Conservation (phyloP, 2,797 vertebrate species). For the Rhabdophis nuchalis region DNA sequence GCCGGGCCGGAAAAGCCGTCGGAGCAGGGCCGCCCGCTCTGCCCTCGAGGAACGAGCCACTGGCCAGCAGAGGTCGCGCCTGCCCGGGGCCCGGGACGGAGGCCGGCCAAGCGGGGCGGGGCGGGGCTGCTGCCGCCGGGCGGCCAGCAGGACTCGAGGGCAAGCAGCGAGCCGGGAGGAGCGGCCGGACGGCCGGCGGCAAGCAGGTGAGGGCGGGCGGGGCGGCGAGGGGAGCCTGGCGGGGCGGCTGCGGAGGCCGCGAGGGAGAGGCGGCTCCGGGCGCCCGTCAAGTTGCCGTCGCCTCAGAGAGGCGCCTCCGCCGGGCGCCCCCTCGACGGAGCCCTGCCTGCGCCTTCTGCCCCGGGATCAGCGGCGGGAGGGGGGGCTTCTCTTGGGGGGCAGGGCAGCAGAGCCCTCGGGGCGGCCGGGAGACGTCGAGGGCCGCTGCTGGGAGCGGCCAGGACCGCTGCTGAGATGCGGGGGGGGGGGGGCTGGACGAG, state of each 20-base stretch:
- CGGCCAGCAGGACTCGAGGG: neutral
- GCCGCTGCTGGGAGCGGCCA: neutral
- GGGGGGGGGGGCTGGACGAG: no score
- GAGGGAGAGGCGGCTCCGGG: no score
- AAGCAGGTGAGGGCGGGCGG: neutral
- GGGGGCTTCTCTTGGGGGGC: no score
- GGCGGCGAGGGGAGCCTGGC: neutral
- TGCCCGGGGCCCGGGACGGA: neutral
- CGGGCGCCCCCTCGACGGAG: neutral
- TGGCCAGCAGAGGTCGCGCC: neutral
- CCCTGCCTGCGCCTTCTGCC: neutral
- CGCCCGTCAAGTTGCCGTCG: neutral
- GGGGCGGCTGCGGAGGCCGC: neutral
- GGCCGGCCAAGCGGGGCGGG: neutral
- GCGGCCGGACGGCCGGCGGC: neutral
- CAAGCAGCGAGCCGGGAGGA: neutral
- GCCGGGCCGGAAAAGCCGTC: neutral
- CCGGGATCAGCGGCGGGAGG: no score
- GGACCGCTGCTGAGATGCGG: neutral
- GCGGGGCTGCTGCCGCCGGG: neutral
- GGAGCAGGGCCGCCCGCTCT: neutral
- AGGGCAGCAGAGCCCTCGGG: neutral
- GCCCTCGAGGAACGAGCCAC: neutral
- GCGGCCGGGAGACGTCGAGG: neutral
- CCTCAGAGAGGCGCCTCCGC: neutral